phyloP scores from a whole-genome alignment of 2,888 invertebrate genomes.

The Prosopocoilus inquinatus region DNA sequence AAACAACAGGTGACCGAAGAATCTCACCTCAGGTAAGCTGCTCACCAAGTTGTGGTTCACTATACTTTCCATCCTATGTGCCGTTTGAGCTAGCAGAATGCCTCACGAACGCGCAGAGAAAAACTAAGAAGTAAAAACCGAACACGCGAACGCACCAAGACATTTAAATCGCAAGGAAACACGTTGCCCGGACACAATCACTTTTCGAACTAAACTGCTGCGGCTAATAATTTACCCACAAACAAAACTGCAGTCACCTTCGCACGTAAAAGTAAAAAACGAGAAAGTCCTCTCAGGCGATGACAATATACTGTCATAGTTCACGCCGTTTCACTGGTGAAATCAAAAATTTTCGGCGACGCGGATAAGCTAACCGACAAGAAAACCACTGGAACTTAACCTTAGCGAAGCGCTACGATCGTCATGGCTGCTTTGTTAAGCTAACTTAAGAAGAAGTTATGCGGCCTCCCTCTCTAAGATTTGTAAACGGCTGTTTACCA shows the following conservation, averaged over 20 bases:
- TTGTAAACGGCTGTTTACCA: slow-evolving; percentile 17
- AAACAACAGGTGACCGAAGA: slow-evolving; percentile 15
- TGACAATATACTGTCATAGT: neutral
- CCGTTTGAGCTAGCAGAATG: too few species aligned
- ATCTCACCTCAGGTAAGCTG: slow-evolving; percentile 43
- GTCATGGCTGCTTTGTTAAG: slow-evolving; percentile 23
- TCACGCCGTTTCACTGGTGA: too few species aligned
- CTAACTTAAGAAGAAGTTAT: slow-evolving; percentile 36
- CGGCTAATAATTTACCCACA: too few species aligned
- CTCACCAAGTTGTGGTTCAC: slow-evolving; percentile 43
- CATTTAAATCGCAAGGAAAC: slow-evolving; percentile 12
- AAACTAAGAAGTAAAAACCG: slow-evolving; percentile 6
- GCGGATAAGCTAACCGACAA: too few species aligned
- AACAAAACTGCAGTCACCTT: too few species aligned
- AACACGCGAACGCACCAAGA: slow-evolving; percentile 5
- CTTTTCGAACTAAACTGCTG: neutral
- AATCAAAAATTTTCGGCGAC: too few species aligned
- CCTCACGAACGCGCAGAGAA: slow-evolving; percentile 1
- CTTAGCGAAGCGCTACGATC: slow-evolving; percentile 18
- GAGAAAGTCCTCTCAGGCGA: neutral
- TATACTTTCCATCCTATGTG: slow-evolving; percentile 40
- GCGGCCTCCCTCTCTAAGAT: slow-evolving; percentile 29
- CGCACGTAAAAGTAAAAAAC: neutral
- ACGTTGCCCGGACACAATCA: slow-evolving; percentile 1
- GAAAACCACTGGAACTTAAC: slow-evolving; percentile 8